Evolutionary conservation across 2,113 vertebrate species (phyloP).

Genomic region (Tyrannus savana): DNA sequence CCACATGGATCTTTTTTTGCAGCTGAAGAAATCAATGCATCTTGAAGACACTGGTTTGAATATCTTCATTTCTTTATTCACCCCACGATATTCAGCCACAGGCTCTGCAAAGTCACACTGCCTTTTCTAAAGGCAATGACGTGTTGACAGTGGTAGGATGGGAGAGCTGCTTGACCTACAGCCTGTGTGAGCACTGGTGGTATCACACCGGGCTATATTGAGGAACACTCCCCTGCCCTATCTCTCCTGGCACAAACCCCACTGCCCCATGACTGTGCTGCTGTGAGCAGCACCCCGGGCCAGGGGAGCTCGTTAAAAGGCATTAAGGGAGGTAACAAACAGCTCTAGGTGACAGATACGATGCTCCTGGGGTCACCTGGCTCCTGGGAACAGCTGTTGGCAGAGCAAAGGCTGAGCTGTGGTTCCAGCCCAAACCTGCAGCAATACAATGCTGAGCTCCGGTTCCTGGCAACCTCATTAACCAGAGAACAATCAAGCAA

Average conservation of each 20-base stretch:
- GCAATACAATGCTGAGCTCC: not conserved
- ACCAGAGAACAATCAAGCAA: not conserved
- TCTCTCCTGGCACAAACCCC: constrained; percentile 46
- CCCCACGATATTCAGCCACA: not conserved
- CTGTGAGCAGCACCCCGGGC: not conserved
- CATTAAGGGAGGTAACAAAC: not conserved
- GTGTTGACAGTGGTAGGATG: not conserved
- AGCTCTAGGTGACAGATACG: not conserved
- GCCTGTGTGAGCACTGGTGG: not conserved
- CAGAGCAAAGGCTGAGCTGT: not conserved
- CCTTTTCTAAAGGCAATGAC: not conserved
- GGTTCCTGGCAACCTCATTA: not conserved
- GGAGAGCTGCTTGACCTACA: not conserved
- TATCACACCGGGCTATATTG: not conserved
- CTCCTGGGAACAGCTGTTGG: not conserved
- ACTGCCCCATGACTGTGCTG: not conserved
- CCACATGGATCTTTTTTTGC: fast-evolving
- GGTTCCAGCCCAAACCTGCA: not conserved
- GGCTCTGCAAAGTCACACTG: not conserved
- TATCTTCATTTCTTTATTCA: not conserved
- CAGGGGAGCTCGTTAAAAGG: not conserved
- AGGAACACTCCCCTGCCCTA: constrained; percentile 52
- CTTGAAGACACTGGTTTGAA: not conserved
- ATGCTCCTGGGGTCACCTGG: not conserved
- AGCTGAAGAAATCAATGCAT: not conserved